These are phyloP conservation scores for Caenorhabditis sp. DNA, from an alignment of 2,888 invertebrate species.

Conservation along the genomic window DNA sequence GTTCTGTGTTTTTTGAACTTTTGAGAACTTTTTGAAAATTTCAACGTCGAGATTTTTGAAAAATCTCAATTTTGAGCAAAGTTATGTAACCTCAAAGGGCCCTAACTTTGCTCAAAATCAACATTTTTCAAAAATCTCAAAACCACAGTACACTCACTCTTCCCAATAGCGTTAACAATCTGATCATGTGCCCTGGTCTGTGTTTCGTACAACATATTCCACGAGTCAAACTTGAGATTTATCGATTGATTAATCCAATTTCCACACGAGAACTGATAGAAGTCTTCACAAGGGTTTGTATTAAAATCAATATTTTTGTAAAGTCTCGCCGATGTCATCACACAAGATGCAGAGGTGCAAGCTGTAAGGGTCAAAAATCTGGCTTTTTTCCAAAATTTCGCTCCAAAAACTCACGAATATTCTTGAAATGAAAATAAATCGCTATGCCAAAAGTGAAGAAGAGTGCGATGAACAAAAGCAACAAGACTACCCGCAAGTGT, in stretches of 20 bases:
- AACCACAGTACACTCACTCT: constrained; percentile 12
- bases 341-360: constrained; percentile 31
- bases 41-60: neutral
- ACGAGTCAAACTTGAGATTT: constrained; percentile 42
- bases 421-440: constrained; percentile 23
- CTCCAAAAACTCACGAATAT: constrained; percentile 20
- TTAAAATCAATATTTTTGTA: constrained; percentile 20
- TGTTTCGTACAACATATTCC: constrained; percentile 47
- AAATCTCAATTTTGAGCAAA: neutral
- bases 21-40: neutral
- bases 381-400: too few relatives aligned
- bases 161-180: constrained; percentile 41
- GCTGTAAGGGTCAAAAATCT: too few relatives aligned
- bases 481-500: constrained; percentile 30
- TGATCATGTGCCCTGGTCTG: constrained; percentile 39
- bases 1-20: neutral
- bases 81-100: neutral
- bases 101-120: neutral
- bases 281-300: constrained; percentile 36
- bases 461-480: constrained; percentile 33
- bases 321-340: constrained; percentile 37
- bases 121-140: neutral
- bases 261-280: constrained; percentile 50
- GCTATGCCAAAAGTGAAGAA: constrained; percentile 31
- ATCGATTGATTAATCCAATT: constrained; percentile 47